A percentile compares a stretch with the other conserved stretches of the same genome.
These are phyloP conservation scores for Paradisaea rubra DNA, from an alignment of 2,113 vertebrate genomes.

Conservation along the genomic window DNA sequence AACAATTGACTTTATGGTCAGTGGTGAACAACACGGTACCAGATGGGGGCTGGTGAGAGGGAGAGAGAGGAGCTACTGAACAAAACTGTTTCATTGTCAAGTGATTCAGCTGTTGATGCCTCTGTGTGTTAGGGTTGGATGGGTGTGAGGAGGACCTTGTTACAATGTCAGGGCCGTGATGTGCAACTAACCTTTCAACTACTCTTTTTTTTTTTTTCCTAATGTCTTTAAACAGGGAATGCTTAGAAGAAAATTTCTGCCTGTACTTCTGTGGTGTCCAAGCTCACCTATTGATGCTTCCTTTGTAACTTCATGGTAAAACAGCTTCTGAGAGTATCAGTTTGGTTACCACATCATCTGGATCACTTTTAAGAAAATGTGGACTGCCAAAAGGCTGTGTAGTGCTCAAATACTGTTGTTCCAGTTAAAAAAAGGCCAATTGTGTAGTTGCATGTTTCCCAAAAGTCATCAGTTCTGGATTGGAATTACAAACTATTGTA, in stretches of 20 bases:
- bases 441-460: neutral
- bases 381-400: neutral
- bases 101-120: neutral
- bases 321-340: neutral
- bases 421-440: neutral
- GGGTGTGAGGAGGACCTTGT: neutral
- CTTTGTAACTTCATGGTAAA: neutral
- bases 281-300: neutral
- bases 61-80: neutral
- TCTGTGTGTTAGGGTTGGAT: neutral
- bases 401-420: neutral
- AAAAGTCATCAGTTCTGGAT: neutral
- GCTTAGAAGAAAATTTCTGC: neutral
- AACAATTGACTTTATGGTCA: neutral
- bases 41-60: neutral
- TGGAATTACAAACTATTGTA: neutral
- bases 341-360: neutral
- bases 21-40: neutral
- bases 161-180: neutral
- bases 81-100: neutral
- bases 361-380: constrained; percentile 34
- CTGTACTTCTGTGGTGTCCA: neutral
- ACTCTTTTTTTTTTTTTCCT: too few species aligned
- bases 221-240: neutral
- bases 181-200: neutral